Evolutionary conservation across 2,113 vertebrate species (phyloP).

Genomic region (Hippocampus guttulatus): DNA sequence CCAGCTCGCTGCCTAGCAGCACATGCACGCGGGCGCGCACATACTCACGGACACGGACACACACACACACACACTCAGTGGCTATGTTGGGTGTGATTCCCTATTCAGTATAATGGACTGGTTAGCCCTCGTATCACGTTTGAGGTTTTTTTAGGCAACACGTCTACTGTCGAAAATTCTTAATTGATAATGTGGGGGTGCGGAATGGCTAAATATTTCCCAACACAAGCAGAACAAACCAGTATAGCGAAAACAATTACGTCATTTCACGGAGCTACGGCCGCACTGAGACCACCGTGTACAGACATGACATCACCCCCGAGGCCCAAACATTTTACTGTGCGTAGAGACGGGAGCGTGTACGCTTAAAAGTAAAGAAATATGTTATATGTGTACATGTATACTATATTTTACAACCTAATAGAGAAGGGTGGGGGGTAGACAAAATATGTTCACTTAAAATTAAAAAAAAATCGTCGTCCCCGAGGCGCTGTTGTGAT

Average conservation of each 20-base stretch:
- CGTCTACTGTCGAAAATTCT: background rate
- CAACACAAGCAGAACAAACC: background rate
- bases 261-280: background rate
- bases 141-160: background rate
- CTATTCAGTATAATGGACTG: too few relatives aligned
- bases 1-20: slow-evolving; percentile 2
- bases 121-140: too few relatives aligned
- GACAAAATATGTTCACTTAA: too few relatives aligned
- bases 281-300: background rate
- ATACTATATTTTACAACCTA: background rate
- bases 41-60: background rate
- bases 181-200: background rate
- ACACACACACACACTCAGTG: too few relatives aligned
- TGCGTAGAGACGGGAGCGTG: background rate
- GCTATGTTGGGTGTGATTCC: background rate
- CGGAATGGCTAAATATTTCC: background rate
- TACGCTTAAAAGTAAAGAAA: background rate
- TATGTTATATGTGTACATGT: too few relatives aligned
- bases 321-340: background rate
- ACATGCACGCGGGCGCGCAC: background rate
- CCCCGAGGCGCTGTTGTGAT: background rate
- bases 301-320: slow-evolving; percentile 66
- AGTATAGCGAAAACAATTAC: background rate
- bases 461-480: background rate
- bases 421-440: too few relatives aligned